Evolutionary conservation across 2,797 vertebrate species (phyloP), one percentile per base, ranked within the genome.

Genomic region (Acipenser ruthenus): DNA sequence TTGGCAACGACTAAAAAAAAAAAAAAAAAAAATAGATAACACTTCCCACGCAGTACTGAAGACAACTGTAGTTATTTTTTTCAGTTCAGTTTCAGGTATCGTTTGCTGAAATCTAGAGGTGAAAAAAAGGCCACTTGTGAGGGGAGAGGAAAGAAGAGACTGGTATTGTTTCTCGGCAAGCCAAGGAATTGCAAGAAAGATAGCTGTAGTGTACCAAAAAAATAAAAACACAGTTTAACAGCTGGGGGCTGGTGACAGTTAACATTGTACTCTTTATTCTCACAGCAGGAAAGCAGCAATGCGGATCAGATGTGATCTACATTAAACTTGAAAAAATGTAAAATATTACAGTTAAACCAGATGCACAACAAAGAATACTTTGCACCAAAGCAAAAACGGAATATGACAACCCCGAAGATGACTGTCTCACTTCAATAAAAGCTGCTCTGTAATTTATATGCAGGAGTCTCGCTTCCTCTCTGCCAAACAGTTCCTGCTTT

Each of bases 51-150:
- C 12, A 58, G 55, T n/a, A 7, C 12, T 12, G 51, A 52, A 13
- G 11, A 58, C 13, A 58, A 58, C 10, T 58, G 55, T 12, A 6
- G 6, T 58, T n/a, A 58, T 11, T 12, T 58, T 6, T 58, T 58
- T 12, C 13, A 11, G 55, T 10, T n/a, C 13, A 58, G 12, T 56
- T 58, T 10, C 12, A n/a, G 6, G 10, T 7, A n/a, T 10, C 55
- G 1, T 58, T 58, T 58, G 12, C 6, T 58, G 55, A 58, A 50
- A 59, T 7, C 13, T 49, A 66, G 37, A 72, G 78, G 84, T 84
- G 77, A 83, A 78, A 75, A 69, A 72, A 71, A 74, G 80, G 81
- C 74, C 79, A 83, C 60, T 49, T 4, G 55, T 67, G 52, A 66
- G 71, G 70, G 73, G 74, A 71, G 55, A 53, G 12, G 12, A 58